Base-by-base conservation (phyloP, 2,888 invertebrate genomes). In the Tillus elongatus region DNA sequence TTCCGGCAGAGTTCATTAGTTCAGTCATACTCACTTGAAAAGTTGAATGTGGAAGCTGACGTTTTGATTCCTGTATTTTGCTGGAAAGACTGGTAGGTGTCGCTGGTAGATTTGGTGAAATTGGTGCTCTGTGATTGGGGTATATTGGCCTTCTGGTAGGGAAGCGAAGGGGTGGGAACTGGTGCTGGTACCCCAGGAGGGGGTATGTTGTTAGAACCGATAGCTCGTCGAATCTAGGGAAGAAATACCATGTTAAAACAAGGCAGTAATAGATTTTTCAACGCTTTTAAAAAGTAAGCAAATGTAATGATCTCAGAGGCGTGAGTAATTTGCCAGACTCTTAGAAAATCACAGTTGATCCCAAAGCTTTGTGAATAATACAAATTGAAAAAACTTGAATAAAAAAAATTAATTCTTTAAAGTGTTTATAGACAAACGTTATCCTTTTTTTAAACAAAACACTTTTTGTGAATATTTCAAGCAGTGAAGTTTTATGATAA, bases 181-280 rank as follows among this genome's bases (percentile, higher is more conserved):
- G 82, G 82, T 1, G 82, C 82, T 9, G 82, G 82, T 28, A 80
- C 60, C 14, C 79, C 77, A 14, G 82, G 82, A 1, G 82, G 82
- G n/a, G 82, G 74, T 8, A 81, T 80, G 40, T 78, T 72, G 44
- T 71, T 72, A 56, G 66, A 68, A 56, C 67, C 67, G 44, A 72
- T 65, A 45, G 69, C 67, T 46, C 71, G 67, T 37, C 73, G 74
- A 58, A 72, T 72, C 69, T 66, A 55, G 8, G 60, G 57, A 36
- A 30, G 33, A 36, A 11, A 14, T 4, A 27, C 15, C 10, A 2
- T 8, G 6, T 9, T 8, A n/a, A 29, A 29, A n/a, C 11, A 29
- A 6, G 30, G 30, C 11, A n/a, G 11, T 6, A 29, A 10, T 11
- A 29, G 11, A 29, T 29, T 6, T 29, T 6, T 29, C 6, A 11